These are phyloP conservation scores for Aleiodes alternator DNA, from an alignment of 2,888 invertebrate species.

Conservation along the genomic window DNA sequence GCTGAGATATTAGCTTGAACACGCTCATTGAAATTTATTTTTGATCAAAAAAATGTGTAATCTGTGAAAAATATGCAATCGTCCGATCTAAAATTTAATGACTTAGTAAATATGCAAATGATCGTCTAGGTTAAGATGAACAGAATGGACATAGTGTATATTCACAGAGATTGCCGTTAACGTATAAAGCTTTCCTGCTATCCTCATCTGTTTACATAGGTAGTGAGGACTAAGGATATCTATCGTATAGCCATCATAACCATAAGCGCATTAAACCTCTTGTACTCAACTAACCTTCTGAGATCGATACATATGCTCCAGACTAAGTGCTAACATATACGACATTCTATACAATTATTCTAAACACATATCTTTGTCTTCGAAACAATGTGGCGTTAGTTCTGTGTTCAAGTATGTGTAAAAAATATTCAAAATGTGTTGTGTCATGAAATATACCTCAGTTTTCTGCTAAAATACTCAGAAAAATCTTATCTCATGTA, in stretches of 20 bases:
- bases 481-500: too few species aligned
- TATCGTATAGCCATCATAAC: constrained; percentile 16
- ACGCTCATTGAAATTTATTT: too few species aligned
- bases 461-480: too few species aligned
- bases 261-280: constrained; percentile 18
- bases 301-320: constrained; percentile 78
- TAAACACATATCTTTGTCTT: background rate
- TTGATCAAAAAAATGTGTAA: too few species aligned
- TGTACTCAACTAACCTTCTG: constrained; percentile 79
- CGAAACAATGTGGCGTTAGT: too few species aligned
- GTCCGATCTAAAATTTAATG: background rate
- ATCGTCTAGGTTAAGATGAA: background rate
- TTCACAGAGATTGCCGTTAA: constrained; percentile 13
- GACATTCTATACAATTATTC: constrained; percentile 79
- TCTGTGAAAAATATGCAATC: too few species aligned
- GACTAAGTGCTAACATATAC: constrained; percentile 78
- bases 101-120: background rate
- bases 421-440: too few species aligned
- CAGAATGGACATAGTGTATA: constrained; percentile 3
- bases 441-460: too few species aligned
- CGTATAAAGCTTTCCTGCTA: constrained; percentile 6
- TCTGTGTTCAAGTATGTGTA: too few species aligned
- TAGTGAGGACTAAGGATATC: constrained; percentile 25
- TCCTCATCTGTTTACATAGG: constrained; percentile 24
- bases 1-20: too few species aligned